Evolutionary conservation across 2,888 invertebrate genomes (phyloP), one percentile per base, ranked within the genome.

Genomic region (Drosophila borborema): DNA sequence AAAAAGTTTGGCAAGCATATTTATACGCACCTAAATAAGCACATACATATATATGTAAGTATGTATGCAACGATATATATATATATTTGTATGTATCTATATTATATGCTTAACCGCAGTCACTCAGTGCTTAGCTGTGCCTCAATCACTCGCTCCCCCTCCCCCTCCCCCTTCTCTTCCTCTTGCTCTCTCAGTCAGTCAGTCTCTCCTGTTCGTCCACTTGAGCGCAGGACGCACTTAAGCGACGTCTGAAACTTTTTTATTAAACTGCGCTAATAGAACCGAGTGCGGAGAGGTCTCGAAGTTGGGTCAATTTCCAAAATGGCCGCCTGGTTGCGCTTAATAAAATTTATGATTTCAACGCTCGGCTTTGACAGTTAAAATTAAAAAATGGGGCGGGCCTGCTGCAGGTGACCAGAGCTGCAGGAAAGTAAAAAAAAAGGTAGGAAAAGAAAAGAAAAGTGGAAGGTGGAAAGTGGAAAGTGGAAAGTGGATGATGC

Each of bases 291-390:
- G 60, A 40, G 46, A 59, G 64, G 68, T 69, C 67, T 67, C 61
- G 64, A 72, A 77, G 77, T 69, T 70, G 84, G 89, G 87, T 90
- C 90, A 81, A 72, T 77, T 86, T 82, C 74, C 85, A 82, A 87
- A 90, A 87, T 90, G 90, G 90, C 79, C 90, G 89, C 89, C 80
- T 75, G 91, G 91, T 79, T 89, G 89, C 79, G 90, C 89, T 90
- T 89, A 89, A 91, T 89, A 89, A 91, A 89, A 89, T 89, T 90
- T 90, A 90, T 86, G 90, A 90, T 90, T 90, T 83, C 86, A 79
- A 88, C 79, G 89, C 85, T 82, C 81, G 87, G 77, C 87, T 90
- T 84, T 90, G 90, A 90, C 89, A 87, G 87, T 87, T 89, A 72
- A 87, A 90, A 89, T 87, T 90, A 90, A 89, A 90, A 89, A 87